Evolutionary conservation across 2,888 invertebrate genomes (phyloP).

Genomic region (Gnatocerus cornutus): DNA sequence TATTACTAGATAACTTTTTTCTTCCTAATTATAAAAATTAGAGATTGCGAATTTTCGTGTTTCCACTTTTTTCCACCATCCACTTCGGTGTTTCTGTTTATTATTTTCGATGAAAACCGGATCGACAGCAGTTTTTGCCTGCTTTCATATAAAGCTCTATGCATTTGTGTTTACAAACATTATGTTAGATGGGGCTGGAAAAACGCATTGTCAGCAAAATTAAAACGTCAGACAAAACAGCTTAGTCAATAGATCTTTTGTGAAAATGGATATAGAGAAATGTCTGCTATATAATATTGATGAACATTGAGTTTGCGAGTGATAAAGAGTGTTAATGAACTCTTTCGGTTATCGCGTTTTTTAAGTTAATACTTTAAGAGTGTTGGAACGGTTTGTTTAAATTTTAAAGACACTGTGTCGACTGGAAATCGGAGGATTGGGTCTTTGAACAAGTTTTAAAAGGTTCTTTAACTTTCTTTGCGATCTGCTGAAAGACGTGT

Average conservation of each 20-base stretch:
- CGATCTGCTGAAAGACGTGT: constrained; percentile 18
- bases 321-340: neutral
- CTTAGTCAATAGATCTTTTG: constrained; percentile 37
- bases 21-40: no score
- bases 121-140: neutral
- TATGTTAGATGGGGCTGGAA: constrained; percentile 28
- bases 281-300: constrained; percentile 20
- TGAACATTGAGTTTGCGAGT: neutral
- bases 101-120: neutral
- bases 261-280: constrained; percentile 10
- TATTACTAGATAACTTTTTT: neutral
- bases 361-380: neutral
- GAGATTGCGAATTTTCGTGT: no score
- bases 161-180: constrained; percentile 23
- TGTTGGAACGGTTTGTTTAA: neutral
- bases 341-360: neutral
- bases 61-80: no score
- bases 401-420: constrained; percentile 22
- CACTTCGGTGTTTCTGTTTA: neutral
- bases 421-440: constrained; percentile 16
- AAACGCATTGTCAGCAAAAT: constrained; percentile 37
- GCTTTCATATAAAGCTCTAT: constrained; percentile 4
- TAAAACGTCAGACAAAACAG: constrained; percentile 24
- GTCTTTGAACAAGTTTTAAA: constrained; percentile 22
- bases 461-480: constrained; percentile 24